A percentile compares a stretch with the other conserved stretches of the same genome.
phyloP scores from a whole-genome alignment of 2,888 invertebrate genomes.

The Hedychridium roseum region DNA sequence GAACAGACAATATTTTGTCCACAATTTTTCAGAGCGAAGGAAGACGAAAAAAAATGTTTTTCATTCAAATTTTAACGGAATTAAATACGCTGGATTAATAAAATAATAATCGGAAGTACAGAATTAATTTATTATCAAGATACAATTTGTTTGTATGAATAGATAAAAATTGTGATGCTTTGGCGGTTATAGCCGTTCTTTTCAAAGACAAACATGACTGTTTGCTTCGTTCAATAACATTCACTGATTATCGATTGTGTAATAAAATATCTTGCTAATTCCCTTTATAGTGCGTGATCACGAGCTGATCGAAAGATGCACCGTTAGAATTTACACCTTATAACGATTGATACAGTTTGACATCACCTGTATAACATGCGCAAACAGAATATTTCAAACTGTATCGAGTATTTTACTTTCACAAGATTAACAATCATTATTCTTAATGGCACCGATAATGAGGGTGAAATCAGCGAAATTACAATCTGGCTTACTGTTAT shows the following conservation, averaged over 20 bases:
- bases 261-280: constrained; percentile 14
- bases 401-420: constrained; percentile 48
- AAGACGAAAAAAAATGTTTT: no score
- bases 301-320: constrained; percentile 21
- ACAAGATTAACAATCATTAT: background rate
- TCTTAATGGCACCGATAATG: constrained; percentile 5
- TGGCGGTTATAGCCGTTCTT: constrained; percentile 30
- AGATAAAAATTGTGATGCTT: constrained; percentile 29
- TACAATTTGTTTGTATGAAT: background rate
- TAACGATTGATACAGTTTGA: constrained; percentile 58
- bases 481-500: constrained; percentile 1
- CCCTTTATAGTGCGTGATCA: constrained; percentile 21
- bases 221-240: constrained; percentile 53
- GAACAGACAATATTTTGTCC: no score
- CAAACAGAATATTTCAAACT: constrained; percentile 53
- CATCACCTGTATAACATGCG: constrained; percentile 35
- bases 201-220: constrained; percentile 49
- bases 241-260: constrained; percentile 24
- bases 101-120: no score
- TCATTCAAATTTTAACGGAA: no score
- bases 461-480: constrained; percentile 3
- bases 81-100: no score
- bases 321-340: constrained; percentile 24
- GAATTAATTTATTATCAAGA: constrained; percentile 1
- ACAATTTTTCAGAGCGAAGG: no score